Evolutionary conservation across 2,797 vertebrate genomes (phyloP), one percentile per base, ranked within the genome.

Genomic region (Ptychobarbus kaznakovi): DNA sequence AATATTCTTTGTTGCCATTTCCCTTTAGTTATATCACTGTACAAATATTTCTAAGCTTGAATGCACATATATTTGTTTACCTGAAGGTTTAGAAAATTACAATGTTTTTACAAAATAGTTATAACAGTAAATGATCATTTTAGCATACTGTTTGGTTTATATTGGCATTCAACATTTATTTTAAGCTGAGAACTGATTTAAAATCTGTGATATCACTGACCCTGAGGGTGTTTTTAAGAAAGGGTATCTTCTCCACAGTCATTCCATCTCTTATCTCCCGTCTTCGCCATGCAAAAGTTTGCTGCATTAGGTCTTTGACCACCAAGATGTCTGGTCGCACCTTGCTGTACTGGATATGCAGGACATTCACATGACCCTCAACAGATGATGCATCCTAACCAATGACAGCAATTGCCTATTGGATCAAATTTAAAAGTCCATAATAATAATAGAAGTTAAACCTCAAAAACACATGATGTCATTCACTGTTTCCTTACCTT

Each of bases 231-330:
- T 73, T 44, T 73, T 73, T 28, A 46, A 25, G 70, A 73, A 73
- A 73, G 22, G 42, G 42, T 73, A n/a, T 73, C 42, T 73, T 46
- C 70, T 49, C n/a, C 70, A 73, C 70, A 49, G 70, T 22, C 42
- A 73, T 73, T 73, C 70, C 42, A 73, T 73, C 70, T 49, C 9
- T 13, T 44, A 73, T 73, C 42, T 73, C 22, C 70, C n/a, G 28
- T 73, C 22, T 73, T 20, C 11, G 1, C 61, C 82, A 83, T 0
- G 42, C 58, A 83, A 84, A 84, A 0, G 63, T 68, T 46, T 35
- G 46, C 7, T 25, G 28, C 63, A 84, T 84, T 25, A 28, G 58
- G 25, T 84, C 73, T 78, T 77, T 42, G 9, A 84, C 61, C 18
- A 75, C 40, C 22, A 49, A 56, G 12, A 22, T 49, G 46, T 69